phyloP scores from a whole-genome alignment of 30 jellyfish, hydroid and myxozoan species.

The Clytia hemisphaerica region DNA sequence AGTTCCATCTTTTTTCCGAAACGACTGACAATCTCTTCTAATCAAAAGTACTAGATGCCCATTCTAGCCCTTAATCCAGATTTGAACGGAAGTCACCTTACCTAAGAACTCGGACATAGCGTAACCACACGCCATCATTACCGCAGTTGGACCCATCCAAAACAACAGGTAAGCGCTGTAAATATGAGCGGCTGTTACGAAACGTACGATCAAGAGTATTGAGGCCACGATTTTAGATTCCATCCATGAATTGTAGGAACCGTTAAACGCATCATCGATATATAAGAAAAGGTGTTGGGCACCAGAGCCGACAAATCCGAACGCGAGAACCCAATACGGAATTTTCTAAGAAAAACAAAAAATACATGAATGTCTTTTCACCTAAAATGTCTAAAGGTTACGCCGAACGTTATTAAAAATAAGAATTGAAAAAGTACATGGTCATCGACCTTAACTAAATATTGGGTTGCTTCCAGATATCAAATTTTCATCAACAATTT shows the following conservation, averaged over 20 bases:
- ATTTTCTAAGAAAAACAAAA: background rate
- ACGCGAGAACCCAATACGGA: background rate
- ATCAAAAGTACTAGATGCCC: too few relatives aligned
- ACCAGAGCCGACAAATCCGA: conserved; percentile 12
- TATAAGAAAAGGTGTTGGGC: conserved; percentile 7
- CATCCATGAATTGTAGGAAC: background rate
- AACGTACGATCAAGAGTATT: conserved; percentile 3
- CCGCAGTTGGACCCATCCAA: conserved; percentile 10
- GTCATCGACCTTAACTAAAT: background rate
- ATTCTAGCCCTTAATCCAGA: too few relatives aligned
- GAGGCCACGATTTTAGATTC: background rate
- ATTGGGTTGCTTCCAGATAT: too few relatives aligned
- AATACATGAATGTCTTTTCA: too few relatives aligned
- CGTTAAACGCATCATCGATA: conserved; percentile 2
- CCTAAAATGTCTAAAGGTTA: too few relatives aligned
- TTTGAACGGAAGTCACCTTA: background rate
- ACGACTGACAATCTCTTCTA: too few relatives aligned
- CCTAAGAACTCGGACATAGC: conserved; percentile 33
- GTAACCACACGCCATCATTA: conserved; percentile 32
- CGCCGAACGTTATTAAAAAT: too few relatives aligned
- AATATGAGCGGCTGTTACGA: conserved; percentile 3
- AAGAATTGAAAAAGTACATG: background rate
- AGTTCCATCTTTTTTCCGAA: too few relatives aligned
- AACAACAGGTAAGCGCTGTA: conserved; percentile 8
- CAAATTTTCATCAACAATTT: too few relatives aligned